Base-by-base conservation (phyloP, 2,113 vertebrate species). In the Formicarius rufipectus region DNA sequence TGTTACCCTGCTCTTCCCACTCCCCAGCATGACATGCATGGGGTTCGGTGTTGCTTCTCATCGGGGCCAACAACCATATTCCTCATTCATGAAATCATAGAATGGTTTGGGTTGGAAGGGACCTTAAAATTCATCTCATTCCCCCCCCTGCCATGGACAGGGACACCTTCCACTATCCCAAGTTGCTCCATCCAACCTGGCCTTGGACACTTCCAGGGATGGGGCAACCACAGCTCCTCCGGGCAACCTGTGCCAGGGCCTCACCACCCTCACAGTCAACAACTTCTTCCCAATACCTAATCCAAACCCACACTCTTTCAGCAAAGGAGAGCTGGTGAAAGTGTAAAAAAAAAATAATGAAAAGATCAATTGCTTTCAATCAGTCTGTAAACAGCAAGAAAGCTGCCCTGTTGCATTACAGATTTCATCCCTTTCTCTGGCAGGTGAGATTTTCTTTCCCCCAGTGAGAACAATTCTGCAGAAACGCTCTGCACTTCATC, bases 401-500 rank as follows among this genome's bases (percentile, higher is more conserved):
- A 88, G 40, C 59, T 66, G 60, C 45, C 35, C 80, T 42, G 4
- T 52, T 68, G 30, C 20, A 21, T 68, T 81, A 81, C 22, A 71
- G 86, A 84, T 78, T 74, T 87, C 56, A 84, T 42, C 50, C 47
- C 49, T 78, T 89, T 74, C 63, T 77, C 60, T 66, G 44, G 45
- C 52, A 90, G 42, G 76, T 72, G 52, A 55, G 85, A 56, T 18
- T 72, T 94, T 35, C 68, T 42, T 67, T 71, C 59, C 71, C 49
- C 64, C 33, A 68, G 69, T 10, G 77, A 96, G 76, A 83, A 91
- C 73, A 78, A 63, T 84, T 95, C 63, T 84, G 79, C 83, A 90
- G 81, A 93, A 95, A 58, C 12, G 53, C 39, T 90, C 37, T 0
- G 1, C 50, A 72, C 62, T 82, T 81, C 88, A 64, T 83, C 93